Conservation (phyloP, 2,888 invertebrate species). For the Prosopocoilus inquinatus region DNA sequence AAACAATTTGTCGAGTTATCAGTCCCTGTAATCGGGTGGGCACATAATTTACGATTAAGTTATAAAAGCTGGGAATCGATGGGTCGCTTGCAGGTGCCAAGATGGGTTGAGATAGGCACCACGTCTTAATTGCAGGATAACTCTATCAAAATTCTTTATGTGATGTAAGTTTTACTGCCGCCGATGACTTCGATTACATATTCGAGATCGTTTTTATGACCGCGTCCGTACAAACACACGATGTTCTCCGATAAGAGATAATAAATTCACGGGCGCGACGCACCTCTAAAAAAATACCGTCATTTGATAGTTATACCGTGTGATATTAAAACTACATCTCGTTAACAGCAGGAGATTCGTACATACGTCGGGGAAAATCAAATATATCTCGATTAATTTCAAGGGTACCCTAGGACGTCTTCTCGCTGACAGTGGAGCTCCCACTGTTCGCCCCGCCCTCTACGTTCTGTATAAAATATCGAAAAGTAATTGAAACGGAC, state of each 20-base stretch:
- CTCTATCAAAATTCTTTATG: constrained; percentile 39
- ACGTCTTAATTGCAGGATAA: constrained; percentile 38
- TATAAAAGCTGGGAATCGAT: constrained; percentile 27
- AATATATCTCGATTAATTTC: constrained; percentile 31
- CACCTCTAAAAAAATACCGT: background rate
- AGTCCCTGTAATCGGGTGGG: constrained; percentile 26
- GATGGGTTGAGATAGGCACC: constrained; percentile 33
- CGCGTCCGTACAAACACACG: background rate
- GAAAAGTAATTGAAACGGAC: constrained; percentile 33
- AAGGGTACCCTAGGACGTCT: constrained; percentile 23
- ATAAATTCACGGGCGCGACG: constrained; percentile 7
- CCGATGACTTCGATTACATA: constrained; percentile 33
- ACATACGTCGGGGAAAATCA: constrained; percentile 23
- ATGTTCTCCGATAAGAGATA: background rate
- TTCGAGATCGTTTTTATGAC: constrained; percentile 9
- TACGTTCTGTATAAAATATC: constrained; percentile 27
- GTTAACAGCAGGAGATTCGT: constrained; percentile 24
- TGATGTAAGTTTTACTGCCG: constrained; percentile 29
- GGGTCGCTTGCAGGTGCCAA: constrained; percentile 35
- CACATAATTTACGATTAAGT: constrained; percentile 37
- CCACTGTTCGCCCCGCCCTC: constrained; percentile 26
- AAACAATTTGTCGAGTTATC: constrained; percentile 34
- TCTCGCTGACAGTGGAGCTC: constrained; percentile 30
- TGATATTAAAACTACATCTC: constrained; percentile 18
- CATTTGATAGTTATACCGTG: constrained; percentile 15